Evolutionary conservation across 2,888 invertebrate species (phyloP).

Genomic region (Zeuzera pyrina): DNA sequence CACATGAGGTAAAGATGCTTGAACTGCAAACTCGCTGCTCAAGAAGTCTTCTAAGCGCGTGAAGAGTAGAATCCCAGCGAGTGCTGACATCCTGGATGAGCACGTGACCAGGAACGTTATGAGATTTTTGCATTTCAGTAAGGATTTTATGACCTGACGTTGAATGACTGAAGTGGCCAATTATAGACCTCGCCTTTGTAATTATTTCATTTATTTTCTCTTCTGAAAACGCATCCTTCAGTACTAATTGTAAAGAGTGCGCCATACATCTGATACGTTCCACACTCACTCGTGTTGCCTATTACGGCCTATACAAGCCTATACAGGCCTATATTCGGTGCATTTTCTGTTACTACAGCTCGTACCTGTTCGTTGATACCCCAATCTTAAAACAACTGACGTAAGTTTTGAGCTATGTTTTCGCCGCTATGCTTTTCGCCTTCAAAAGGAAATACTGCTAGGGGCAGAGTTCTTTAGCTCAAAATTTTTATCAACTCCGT

Average conservation of each 20-base stretch:
- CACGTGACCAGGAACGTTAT: conserved; percentile 18
- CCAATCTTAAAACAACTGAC: too few species aligned
- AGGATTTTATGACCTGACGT: conserved; percentile 17
- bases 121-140: conserved; percentile 18
- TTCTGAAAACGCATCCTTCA: conserved; percentile 13
- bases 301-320: too few species aligned
- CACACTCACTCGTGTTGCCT: too few species aligned
- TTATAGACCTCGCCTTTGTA: conserved; percentile 18
- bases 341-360: too few species aligned
- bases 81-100: conserved; percentile 18
- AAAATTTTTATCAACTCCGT: too few species aligned
- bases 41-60: conserved; percentile 14
- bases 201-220: conserved; percentile 16
- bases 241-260: conserved; percentile 16
- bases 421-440: too few species aligned
- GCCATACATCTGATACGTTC: conserved; percentile 9
- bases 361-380: too few species aligned
- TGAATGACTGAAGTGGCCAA: conserved; percentile 20
- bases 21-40: conserved; percentile 18
- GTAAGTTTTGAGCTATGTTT: too few species aligned
- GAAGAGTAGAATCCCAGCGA: conserved; percentile 19
- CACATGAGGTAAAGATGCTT: conserved; percentile 15
- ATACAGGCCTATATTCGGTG: too few species aligned
- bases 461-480: too few species aligned
- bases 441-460: too few species aligned